These are phyloP conservation scores for Gryon sp. DNA, from an alignment of 1,140 invertebrate genomes.

Conservation along the genomic window DNA sequence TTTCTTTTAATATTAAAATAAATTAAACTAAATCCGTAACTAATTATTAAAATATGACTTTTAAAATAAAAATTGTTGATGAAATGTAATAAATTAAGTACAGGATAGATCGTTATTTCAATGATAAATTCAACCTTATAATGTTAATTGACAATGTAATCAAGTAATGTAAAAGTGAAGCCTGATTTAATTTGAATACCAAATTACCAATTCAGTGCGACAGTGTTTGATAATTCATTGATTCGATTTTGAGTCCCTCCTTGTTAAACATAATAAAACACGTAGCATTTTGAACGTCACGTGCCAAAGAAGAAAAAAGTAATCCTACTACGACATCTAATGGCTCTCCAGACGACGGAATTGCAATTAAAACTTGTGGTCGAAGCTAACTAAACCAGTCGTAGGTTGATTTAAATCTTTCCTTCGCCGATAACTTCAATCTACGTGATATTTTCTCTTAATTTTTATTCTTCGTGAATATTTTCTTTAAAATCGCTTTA, in stretches of 20 bases:
- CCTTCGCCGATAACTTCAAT: slow-evolving; percentile 53
- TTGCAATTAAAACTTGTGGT: slow-evolving; percentile 78
- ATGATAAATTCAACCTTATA: no score
- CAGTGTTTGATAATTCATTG: slow-evolving; percentile 48
- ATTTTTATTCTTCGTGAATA: slow-evolving; percentile 30
- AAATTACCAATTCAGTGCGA: slow-evolving; percentile 33
- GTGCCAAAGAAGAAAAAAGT: slow-evolving; percentile 66
- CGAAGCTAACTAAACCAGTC: slow-evolving; percentile 74
- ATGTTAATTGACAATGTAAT: slow-evolving; percentile 10
- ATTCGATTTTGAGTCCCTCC: slow-evolving; percentile 40
- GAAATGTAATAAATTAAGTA: no score
- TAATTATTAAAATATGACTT: no score
- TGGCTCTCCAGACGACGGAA: slow-evolving; percentile 72
- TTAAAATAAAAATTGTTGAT: no score
- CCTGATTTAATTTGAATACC: slow-evolving; percentile 33
- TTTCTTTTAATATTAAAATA: no score
- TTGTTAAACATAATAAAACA: slow-evolving; percentile 50
- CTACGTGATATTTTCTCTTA: slow-evolving; percentile 44
- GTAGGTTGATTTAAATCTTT: slow-evolving; percentile 76
- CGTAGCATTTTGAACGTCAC: slow-evolving; percentile 54
- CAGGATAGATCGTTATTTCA: no score
- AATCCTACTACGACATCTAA: slow-evolving; percentile 68
- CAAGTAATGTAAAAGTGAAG: background rate
- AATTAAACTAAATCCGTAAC: no score
- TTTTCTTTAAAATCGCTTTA: no score